Conservation (phyloP, 2,797 vertebrate genomes). For the Aeoliscus strigatus region DNA sequence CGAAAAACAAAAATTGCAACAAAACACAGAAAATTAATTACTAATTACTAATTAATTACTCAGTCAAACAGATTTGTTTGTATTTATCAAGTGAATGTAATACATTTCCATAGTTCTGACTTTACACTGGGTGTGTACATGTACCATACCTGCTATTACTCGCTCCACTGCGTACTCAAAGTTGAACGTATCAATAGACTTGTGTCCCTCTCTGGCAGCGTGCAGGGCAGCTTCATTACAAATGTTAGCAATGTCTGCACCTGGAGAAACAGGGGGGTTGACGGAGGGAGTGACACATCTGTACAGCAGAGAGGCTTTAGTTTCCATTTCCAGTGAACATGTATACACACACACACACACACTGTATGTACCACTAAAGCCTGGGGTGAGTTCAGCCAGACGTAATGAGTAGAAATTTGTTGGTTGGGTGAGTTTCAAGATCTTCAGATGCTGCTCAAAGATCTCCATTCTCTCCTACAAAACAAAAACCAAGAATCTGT, state of each 20-base stretch:
- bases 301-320: neutral
- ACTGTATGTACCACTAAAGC: constrained; percentile 90
- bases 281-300: neutral
- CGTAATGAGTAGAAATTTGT: constrained; percentile 88
- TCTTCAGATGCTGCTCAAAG: constrained; percentile 95
- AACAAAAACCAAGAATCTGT: neutral
- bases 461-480: constrained; percentile 93
- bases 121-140: too few species aligned
- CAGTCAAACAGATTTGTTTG: too few species aligned
- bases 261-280: constrained; percentile 58
- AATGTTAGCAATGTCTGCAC: constrained; percentile 98
- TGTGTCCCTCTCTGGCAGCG: constrained; percentile 90
- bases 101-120: neutral
- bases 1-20: too few species aligned
- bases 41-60: too few species aligned
- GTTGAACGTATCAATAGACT: constrained; percentile 87
- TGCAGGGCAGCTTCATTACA: constrained; percentile 96
- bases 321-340: constrained; percentile 3
- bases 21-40: too few species aligned
- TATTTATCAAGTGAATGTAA: too few species aligned
- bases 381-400: constrained; percentile 91
- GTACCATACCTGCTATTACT: constrained; percentile 84
- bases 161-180: constrained; percentile 96
- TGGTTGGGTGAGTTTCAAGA: constrained; percentile 86
- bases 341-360: neutral